Evolutionary conservation across 2,888 invertebrate species (phyloP).

Genomic region (Fragum whitleyi): DNA sequence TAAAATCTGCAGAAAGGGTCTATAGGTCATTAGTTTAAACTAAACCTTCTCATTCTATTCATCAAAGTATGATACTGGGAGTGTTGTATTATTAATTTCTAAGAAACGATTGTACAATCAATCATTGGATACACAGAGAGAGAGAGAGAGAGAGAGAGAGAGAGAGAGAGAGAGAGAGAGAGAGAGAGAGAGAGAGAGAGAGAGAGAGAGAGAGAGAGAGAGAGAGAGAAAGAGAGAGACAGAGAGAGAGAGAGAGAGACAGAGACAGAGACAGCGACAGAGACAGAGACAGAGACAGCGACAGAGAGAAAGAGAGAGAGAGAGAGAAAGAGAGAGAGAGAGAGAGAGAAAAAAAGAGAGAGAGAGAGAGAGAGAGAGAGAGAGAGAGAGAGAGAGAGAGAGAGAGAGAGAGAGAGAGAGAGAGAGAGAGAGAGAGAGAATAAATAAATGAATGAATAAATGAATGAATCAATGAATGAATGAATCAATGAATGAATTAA

Average conservation of each 20-base stretch:
- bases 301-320: no score
- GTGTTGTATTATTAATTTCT: no score
- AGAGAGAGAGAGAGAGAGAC: conserved; percentile 32
- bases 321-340: conserved; percentile 27
- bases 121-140: background rate
- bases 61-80: background rate
- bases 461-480: no score
- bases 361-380: conserved; percentile 19
- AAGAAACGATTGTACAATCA: no score
- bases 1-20: no score
- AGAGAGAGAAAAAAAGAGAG: conserved; percentile 35
- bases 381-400: conserved; percentile 32
- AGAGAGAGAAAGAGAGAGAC: conserved; percentile 19
- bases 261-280: background rate
- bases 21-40: no score
- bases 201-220: background rate
- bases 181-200: background rate
- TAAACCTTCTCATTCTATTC: no score
- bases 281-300: conserved; percentile 14
- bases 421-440: no score
- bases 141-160: conserved; percentile 12
- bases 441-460: no score
- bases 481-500: background rate
- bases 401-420: conserved; percentile 33
- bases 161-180: background rate